phyloP scores from a whole-genome alignment of 1,140 invertebrate species.

The Planococcus citri region DNA sequence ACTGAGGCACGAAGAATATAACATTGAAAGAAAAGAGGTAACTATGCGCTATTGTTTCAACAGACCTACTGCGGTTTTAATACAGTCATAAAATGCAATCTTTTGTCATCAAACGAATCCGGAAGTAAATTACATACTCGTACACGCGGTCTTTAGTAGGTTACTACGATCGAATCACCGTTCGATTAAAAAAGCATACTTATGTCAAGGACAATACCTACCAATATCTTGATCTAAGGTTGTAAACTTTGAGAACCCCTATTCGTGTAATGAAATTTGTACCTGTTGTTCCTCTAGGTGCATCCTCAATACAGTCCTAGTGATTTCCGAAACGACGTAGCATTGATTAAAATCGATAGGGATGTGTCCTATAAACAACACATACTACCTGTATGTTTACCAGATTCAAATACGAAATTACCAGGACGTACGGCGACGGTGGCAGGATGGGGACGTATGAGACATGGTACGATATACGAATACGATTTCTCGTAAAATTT shows the following conservation, averaged over 20 bases:
- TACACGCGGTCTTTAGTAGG: no score
- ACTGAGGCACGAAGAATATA: conserved; percentile 72
- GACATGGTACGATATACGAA: conserved; percentile 69
- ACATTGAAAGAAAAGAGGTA: conserved; percentile 76
- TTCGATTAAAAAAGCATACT: no score
- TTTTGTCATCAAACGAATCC: no score
- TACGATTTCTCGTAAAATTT: conserved; percentile 19
- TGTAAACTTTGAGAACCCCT: no score
- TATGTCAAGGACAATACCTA: no score
- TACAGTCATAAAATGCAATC: background rate
- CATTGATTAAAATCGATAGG: conserved; percentile 63
- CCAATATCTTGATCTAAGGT: no score
- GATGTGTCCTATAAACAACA: conserved; percentile 75
- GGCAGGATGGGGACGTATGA: conserved; percentile 76
- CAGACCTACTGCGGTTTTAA: background rate
- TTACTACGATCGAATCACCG: no score
- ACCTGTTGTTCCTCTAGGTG: conserved; percentile 35
- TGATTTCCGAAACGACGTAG: conserved; percentile 81
- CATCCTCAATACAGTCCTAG: conserved; percentile 77
- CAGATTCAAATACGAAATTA: conserved; percentile 56
- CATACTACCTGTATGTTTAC: conserved; percentile 74
- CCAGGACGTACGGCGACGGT: conserved; percentile 74
- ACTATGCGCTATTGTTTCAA: background rate
- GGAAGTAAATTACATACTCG: no score
- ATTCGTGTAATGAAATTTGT: conserved; percentile 5